Evolutionary conservation across 2,113 vertebrate genomes (phyloP).

Genomic region (Athene noctua): DNA sequence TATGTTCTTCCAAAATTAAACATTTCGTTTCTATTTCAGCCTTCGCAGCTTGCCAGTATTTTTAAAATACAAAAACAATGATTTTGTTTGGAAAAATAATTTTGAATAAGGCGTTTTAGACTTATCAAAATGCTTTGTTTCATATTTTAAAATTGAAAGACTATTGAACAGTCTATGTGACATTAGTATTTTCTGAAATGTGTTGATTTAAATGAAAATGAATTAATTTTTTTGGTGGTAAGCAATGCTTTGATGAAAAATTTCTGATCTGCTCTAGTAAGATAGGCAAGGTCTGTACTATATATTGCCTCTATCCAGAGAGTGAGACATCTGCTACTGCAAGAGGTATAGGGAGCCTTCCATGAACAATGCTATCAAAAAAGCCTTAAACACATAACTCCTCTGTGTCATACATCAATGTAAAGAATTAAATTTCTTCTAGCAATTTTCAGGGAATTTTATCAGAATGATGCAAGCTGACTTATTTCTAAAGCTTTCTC

Average conservation of each 20-base stretch:
- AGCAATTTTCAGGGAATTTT: background rate
- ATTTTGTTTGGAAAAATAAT: background rate
- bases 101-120: background rate
- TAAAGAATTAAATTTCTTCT: background rate
- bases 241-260: background rate
- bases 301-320: background rate
- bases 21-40: slow-evolving; percentile 53
- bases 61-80: background rate
- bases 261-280: background rate
- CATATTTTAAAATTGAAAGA: background rate
- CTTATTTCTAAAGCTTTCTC: background rate
- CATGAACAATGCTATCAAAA: background rate
- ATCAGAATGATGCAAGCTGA: background rate
- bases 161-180: background rate
- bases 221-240: background rate
- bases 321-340: background rate
- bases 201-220: background rate
- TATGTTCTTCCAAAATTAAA: slow-evolving; percentile 64
- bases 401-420: background rate
- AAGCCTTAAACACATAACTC: background rate
- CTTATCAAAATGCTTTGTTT: background rate
- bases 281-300: background rate
- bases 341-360: background rate
- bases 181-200: background rate
- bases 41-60: slow-evolving; percentile 28